These are phyloP conservation scores for Campoletis raptor DNA, from an alignment of 2,888 invertebrate genomes.

Conservation along the genomic window DNA sequence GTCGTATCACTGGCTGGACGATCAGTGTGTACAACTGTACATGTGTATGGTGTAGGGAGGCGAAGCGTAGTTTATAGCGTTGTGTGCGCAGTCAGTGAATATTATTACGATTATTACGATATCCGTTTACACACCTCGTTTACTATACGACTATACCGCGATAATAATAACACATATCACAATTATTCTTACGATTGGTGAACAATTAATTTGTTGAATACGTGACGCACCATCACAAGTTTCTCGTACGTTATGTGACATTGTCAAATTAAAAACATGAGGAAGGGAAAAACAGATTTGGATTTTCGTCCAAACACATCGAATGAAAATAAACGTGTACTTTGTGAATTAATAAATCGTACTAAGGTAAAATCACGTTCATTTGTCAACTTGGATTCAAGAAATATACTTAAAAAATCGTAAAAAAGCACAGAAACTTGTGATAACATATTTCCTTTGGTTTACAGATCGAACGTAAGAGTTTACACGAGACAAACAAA, in stretches of 20 bases:
- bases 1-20: not conserved
- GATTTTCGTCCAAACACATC: slow-evolving; percentile 72
- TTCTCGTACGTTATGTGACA: slow-evolving; percentile 14
- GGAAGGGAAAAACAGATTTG: slow-evolving; percentile 68
- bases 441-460: not conserved
- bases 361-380: slow-evolving; percentile 71
- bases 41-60: not conserved
- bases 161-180: slow-evolving; percentile 13
- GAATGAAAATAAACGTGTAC: slow-evolving; percentile 73
- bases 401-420: not conserved
- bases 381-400: not conserved
- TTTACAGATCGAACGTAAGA: slow-evolving; percentile 73
- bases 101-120: slow-evolving; percentile 3
- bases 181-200: not conserved
- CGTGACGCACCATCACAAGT: slow-evolving; percentile 9
- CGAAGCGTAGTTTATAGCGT: slow-evolving; percentile 28
- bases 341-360: slow-evolving; percentile 72
- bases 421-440: not conserved
- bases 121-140: not conserved
- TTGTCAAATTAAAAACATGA: slow-evolving; percentile 72
- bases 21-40: not conserved
- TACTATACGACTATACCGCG: not conserved
- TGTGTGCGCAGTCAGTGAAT: slow-evolving; percentile 19
- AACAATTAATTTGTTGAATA: not conserved
- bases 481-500: slow-evolving; percentile 73